These are phyloP conservation scores for Lytechinus variegatus DNA, from an alignment of 35 echinoderm and acorn worm genomes.

Conservation along the genomic window DNA sequence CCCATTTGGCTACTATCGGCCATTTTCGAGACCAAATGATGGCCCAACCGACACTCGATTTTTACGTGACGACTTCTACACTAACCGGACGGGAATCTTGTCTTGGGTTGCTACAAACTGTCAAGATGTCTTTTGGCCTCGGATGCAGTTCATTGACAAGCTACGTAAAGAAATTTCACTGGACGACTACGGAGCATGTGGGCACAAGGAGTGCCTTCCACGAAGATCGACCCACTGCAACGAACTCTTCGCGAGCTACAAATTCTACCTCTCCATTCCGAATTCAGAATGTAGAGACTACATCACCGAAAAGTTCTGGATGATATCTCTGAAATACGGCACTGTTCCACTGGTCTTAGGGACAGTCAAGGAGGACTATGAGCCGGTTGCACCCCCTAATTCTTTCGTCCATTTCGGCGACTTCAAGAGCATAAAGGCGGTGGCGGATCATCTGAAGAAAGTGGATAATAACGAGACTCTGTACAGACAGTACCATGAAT, in stretches of 20 bases:
- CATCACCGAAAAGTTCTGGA: slow-evolving; percentile 70
- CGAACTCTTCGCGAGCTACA: slow-evolving; percentile 41
- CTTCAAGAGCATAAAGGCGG: slow-evolving; percentile 25
- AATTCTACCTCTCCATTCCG: slow-evolving; percentile 59
- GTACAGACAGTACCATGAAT: slow-evolving; percentile 58
- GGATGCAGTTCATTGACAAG: slow-evolving; percentile 70
- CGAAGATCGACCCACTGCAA: not conserved
- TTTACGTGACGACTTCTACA: not conserved
- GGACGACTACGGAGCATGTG: slow-evolving; percentile 20
- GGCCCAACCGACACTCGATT: not conserved
- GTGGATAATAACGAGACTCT: slow-evolving; percentile 29
- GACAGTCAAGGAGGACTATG: slow-evolving; percentile 51
- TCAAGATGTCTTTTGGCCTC: slow-evolving; percentile 85
- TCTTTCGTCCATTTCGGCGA: slow-evolving; percentile 56
- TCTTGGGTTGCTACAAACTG: slow-evolving; percentile 91
- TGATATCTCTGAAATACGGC: not conserved
- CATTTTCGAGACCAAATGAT: not conserved
- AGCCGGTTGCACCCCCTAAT: slow-evolving; percentile 60
- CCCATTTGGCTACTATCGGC: slow-evolving; percentile 69
- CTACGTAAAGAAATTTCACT: slow-evolving; percentile 33
- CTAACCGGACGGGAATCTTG: slow-evolving; percentile 56
- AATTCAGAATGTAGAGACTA: slow-evolving; percentile 62
- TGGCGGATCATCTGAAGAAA: slow-evolving; percentile 33
- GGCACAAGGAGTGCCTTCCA: slow-evolving; percentile 29
- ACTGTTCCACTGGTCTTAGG: slow-evolving; percentile 64